A percentile compares a stretch with the other conserved stretches of the same genome.
Conservation (phyloP, 2,888 invertebrate genomes). For the Odiellus spinosus region DNA sequence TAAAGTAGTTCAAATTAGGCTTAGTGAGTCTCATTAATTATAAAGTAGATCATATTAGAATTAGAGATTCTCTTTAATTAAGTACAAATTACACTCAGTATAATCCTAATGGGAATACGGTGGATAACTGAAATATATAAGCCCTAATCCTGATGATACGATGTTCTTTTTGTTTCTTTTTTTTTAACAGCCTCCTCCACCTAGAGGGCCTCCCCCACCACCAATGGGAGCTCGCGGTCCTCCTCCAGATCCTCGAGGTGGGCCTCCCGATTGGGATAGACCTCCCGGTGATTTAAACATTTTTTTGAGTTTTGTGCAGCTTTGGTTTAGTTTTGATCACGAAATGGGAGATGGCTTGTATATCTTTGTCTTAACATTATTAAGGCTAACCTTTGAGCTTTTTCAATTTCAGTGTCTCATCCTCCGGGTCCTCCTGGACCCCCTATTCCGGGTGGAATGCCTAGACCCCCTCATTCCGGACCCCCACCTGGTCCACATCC, state of each 20-base stretch:
- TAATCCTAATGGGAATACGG: too few relatives aligned
- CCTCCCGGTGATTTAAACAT: constrained; percentile 39
- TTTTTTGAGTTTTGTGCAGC: constrained; percentile 14
- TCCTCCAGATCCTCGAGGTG: constrained; percentile 35
- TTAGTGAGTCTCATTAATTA: too few relatives aligned
- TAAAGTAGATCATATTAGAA: too few relatives aligned
- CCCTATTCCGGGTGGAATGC: constrained; percentile 10
- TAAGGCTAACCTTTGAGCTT: constrained; percentile 4
- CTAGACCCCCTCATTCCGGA: constrained; percentile 19
- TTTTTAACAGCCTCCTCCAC: constrained; percentile 17
- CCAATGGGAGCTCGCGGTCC: constrained; percentile 32
- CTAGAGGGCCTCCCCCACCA: constrained; percentile 18
- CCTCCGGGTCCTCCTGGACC: constrained; percentile 3
- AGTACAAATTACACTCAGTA: too few relatives aligned
- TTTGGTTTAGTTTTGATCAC: constrained; percentile 30
- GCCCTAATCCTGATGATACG: too few relatives aligned
- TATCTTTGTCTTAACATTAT: constrained; percentile 16
- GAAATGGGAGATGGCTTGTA: too few relatives aligned
- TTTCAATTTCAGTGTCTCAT: constrained; percentile 1
- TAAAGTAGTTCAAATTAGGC: too few relatives aligned
- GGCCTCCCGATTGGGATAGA: constrained; percentile 51
- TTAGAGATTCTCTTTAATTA: too few relatives aligned
- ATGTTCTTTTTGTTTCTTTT: not conserved
- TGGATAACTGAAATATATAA: too few relatives aligned
- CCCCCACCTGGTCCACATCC: constrained; percentile 17